A percentile compares a stretch with the other conserved stretches of the same genome.
Evolutionary conservation across 2,113 vertebrate genomes (phyloP).

Genomic region (Corvus hawaiiensis): DNA sequence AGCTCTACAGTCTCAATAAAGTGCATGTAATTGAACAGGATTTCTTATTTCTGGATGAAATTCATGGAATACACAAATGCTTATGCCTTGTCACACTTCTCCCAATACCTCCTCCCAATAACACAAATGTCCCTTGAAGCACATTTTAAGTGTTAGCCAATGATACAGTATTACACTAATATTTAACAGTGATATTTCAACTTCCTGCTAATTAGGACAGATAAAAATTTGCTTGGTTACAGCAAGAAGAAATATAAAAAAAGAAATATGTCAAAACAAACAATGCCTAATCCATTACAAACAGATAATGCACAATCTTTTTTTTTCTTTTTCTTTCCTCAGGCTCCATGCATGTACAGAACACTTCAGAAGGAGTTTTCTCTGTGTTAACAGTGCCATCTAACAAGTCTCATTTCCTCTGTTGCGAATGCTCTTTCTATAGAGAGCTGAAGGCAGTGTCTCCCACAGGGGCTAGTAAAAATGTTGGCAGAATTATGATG

Average conservation of each 20-base stretch:
- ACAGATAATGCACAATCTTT: background rate
- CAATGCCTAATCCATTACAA: background rate
- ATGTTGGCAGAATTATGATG: background rate
- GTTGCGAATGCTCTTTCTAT: background rate
- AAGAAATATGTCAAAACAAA: background rate
- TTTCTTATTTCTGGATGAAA: background rate
- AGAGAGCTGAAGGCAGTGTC: background rate
- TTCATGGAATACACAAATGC: background rate
- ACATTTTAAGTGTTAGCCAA: background rate
- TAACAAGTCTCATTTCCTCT: background rate
- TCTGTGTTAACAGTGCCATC: background rate
- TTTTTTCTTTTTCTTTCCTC: background rate
- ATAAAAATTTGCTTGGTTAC: background rate
- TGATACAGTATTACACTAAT: background rate
- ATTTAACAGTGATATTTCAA: background rate
- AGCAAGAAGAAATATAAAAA: background rate
- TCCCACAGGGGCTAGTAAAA: background rate
- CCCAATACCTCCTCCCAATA: background rate
- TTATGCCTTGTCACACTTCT: background rate
- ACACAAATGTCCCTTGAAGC: background rate
- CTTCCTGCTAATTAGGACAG: background rate
- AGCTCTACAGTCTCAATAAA: background rate
- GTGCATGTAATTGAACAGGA: background rate
- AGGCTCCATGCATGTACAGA: background rate
- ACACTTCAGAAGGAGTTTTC: background rate